Evolutionary conservation across 2,797 vertebrate genomes (phyloP).

Genomic region (Sebastes miniatus): DNA sequence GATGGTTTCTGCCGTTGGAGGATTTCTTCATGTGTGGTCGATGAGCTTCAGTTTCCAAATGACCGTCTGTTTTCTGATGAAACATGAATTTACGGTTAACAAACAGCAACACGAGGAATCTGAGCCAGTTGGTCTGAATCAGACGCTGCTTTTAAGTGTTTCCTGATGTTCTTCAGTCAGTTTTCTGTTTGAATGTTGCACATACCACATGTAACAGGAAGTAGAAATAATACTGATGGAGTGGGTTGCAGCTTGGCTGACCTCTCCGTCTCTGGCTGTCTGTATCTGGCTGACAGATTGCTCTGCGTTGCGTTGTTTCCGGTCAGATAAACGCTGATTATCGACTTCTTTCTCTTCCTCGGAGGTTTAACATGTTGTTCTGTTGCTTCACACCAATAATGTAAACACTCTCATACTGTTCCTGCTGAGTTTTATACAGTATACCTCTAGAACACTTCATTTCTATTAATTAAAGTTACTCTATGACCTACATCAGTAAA

Average conservation of each 20-base stretch:
- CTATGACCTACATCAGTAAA: too few relatives aligned
- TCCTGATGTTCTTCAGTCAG: neutral
- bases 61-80: neutral
- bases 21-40: neutral
- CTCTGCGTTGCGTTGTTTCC: neutral
- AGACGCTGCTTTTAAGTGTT: neutral
- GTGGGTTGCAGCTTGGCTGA: neutral
- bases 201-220: neutral
- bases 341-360: neutral
- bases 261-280: neutral
- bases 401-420: neutral
- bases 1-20: neutral
- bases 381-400: neutral
- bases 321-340: neutral
- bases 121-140: neutral
- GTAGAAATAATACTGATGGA: neutral
- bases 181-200: neutral
- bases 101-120: neutral
- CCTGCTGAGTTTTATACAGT: neutral
- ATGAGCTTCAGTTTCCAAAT: neutral
- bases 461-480: too few relatives aligned
- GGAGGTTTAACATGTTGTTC: neutral
- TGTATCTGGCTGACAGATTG: neutral
- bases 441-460: too few relatives aligned
- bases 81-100: neutral